Evolutionary conservation across 2,797 vertebrate species (phyloP).

Genomic region (Diceros bicornis): DNA sequence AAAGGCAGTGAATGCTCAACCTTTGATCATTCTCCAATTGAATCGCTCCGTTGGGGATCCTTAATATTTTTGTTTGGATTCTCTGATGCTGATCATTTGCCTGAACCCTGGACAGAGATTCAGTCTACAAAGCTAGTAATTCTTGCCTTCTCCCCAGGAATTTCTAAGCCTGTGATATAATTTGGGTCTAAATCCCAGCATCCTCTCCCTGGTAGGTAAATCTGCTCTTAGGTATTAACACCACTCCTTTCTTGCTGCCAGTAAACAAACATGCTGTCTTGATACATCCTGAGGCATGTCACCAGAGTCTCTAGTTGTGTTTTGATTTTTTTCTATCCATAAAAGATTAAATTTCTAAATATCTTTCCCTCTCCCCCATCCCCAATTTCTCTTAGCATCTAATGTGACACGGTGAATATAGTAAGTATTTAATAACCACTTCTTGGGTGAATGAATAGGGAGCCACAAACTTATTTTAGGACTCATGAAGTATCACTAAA

Average conservation of each 20-base stretch:
- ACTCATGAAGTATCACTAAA: conserved; percentile 16
- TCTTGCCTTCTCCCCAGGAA: not conserved
- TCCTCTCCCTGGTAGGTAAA: not conserved
- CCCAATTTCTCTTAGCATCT: conserved; percentile 7
- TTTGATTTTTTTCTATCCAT: not conserved
- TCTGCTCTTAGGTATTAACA: not conserved
- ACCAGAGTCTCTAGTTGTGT: not conserved
- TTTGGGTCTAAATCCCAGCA: not conserved
- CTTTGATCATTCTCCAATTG: not conserved
- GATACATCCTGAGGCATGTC: not conserved
- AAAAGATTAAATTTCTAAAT: conserved; percentile 21
- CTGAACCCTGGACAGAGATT: not conserved
- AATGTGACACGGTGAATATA: not conserved
- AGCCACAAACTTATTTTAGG: not conserved
- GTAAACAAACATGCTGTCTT: not conserved
- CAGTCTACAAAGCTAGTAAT: not conserved
- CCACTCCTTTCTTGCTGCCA: not conserved
- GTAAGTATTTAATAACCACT: not conserved
- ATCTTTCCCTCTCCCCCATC: not conserved
- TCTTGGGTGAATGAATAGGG: not conserved
- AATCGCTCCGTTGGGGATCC: not conserved
- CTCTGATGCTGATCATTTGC: not conserved
- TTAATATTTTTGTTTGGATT: not conserved
- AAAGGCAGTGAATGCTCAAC: not conserved
- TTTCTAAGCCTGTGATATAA: conserved; percentile 21